Conservation (phyloP, 2,888 invertebrate species). For the Dioctria linearis region DNA sequence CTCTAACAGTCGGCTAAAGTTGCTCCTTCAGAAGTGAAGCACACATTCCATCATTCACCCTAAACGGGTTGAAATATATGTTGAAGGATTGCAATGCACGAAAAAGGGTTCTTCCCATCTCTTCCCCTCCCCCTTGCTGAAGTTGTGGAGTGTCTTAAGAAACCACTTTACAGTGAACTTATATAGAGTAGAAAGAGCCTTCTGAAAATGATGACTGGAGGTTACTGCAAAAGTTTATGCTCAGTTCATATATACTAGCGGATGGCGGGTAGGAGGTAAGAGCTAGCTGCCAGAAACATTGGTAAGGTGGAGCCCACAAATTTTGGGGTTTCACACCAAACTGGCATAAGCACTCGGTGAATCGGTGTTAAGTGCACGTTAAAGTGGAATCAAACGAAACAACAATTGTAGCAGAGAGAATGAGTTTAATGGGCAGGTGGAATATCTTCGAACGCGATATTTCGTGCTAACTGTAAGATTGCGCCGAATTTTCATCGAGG, state of each 20-base stretch:
- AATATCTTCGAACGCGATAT: conserved; percentile 46
- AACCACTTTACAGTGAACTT: conserved; percentile 47
- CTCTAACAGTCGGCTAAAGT: not conserved
- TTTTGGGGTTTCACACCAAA: conserved; percentile 52
- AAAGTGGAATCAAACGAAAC: conserved; percentile 53
- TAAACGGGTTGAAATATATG: conserved; percentile 25
- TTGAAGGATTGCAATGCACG: conserved; percentile 29
- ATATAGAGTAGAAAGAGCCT: conserved; percentile 18
- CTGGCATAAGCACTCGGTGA: conserved; percentile 50
- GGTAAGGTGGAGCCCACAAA: conserved; percentile 14
- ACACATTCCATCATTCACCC: conserved; percentile 26
- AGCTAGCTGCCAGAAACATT: not conserved
- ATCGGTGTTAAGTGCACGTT: conserved; percentile 53
- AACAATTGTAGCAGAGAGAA: conserved; percentile 42
- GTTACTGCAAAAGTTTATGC: conserved; percentile 14
- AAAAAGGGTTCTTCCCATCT: not conserved
- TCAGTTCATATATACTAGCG: conserved; percentile 17
- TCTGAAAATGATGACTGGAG: conserved; percentile 39
- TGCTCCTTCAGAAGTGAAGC: conserved; percentile 12
- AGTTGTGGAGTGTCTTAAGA: conserved; percentile 34
- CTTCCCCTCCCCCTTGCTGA: not conserved
- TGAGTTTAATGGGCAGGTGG: conserved; percentile 48
- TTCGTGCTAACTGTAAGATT: conserved; percentile 51
- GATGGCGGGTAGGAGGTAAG: not conserved
- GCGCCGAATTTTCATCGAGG: conserved; percentile 32